phyloP scores from a whole-genome alignment of 2,797 vertebrate genomes.

The Chaunax sp. region DNA sequence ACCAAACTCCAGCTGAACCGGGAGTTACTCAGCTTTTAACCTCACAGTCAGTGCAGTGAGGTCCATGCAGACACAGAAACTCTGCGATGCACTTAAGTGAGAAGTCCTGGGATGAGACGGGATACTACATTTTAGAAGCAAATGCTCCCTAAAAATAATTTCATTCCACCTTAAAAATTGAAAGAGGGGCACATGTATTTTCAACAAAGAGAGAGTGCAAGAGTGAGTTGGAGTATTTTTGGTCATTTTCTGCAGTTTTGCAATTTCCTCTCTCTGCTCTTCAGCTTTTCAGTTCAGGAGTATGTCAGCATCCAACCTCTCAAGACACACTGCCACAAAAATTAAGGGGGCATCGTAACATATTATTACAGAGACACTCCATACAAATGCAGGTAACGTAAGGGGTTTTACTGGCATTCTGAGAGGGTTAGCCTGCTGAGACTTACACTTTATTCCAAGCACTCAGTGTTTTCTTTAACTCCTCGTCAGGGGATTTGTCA shows the following conservation, averaged over 20 bases:
- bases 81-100: constrained; percentile 53
- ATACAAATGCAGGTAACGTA: constrained; percentile 13
- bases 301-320: not conserved
- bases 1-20: constrained; percentile 15
- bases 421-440: constrained; percentile 15
- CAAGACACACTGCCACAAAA: constrained; percentile 6
- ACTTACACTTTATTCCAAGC: constrained; percentile 6
- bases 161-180: constrained; percentile 44
- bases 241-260: constrained; percentile 15
- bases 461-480: not conserved
- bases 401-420: constrained; percentile 1
- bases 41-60: constrained; percentile 25
- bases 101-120: constrained; percentile 33
- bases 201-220: constrained; percentile 9
- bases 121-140: constrained; percentile 29
- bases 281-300: constrained; percentile 10
- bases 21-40: constrained; percentile 33
- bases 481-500: constrained; percentile 30
- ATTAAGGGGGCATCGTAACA: not conserved
- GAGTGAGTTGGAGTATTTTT: not conserved
- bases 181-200: constrained; percentile 22
- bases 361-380: constrained; percentile 18
- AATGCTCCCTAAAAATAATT: constrained; percentile 52
- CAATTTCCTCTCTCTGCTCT: not conserved
- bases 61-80: constrained; percentile 24